Evolutionary conservation across 2,113 vertebrate species (phyloP).

Genomic region (Geothlypis trichas): DNA sequence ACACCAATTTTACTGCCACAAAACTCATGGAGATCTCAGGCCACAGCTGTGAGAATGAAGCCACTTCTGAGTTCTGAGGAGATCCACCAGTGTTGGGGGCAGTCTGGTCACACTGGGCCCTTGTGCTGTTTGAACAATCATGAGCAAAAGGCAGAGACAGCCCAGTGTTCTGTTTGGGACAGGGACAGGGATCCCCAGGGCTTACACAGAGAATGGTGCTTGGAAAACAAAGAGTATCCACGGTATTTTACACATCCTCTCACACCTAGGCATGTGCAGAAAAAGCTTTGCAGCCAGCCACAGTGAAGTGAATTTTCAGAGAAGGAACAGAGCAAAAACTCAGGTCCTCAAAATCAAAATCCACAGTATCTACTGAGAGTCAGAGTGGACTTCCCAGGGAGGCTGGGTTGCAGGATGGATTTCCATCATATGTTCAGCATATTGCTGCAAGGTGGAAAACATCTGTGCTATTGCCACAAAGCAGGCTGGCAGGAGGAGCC

Average conservation of each 20-base stretch:
- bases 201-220: background rate
- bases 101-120: background rate
- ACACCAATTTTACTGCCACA: background rate
- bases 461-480: background rate
- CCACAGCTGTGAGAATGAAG: background rate
- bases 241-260: background rate
- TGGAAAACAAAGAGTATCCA: background rate
- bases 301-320: background rate
- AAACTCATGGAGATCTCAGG: background rate
- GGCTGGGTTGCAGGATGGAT: background rate
- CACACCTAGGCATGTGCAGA: background rate
- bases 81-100: background rate
- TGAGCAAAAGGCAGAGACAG: background rate
- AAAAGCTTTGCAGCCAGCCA: background rate
- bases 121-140: background rate
- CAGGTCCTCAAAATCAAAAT: background rate
- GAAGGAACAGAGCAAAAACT: background rate
- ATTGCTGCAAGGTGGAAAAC: background rate
- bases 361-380: background rate
- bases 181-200: background rate
- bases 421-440: background rate
- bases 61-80: background rate
- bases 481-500: background rate
- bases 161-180: background rate
- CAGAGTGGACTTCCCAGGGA: background rate